Evolutionary conservation across 2,888 invertebrate species (phyloP), one percentile per base, ranked within the genome.

Genomic region (Cataglyphis rosenhaueri): DNA sequence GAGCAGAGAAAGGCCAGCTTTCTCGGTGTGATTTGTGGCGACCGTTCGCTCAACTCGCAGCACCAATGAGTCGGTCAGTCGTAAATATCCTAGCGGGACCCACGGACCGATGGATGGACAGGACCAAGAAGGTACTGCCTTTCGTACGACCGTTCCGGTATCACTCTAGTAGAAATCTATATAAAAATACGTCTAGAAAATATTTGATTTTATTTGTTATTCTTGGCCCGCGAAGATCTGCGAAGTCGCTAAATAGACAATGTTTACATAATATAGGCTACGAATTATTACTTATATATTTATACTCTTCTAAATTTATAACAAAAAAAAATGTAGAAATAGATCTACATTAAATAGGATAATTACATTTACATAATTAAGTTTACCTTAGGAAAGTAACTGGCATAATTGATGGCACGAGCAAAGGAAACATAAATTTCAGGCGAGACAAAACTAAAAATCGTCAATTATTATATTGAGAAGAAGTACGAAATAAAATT

Each of bases 51-150:
- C 94, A 93, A 93, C 93, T 94, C 93, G 91, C 92, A 92, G 93
- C 93, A 92, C 92, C 94, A 93, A 94, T 94, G 94, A 94, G 92
- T 93, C 93, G 94, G 94, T 93, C 94, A 94, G 94, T 94, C 94
- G 94, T 94, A 94, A 94, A 94, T 94, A 94, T 94, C 92, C 91
- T 84, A 86, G 84, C 85, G 79, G 87, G 87, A 86, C 85, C 85
- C 89, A 66, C 84, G 89, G 81, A 86, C 85, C 86, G 92, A 91
- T 90, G 89, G 91, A 91, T 89, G 86, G 90, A 90, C 79, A 86
- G 84, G 86, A 78, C 86, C 85, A 86, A 85, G 83, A 86, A 82
- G 64, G 83, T 41, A 52, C 62, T 76, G 57, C 74, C 44, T 59
- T 55, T 73, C 78, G 41, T 59, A 18, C 32, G 32, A 32, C 59